Percentiles rank a stretch among this genome's conserved stretches.
Evolutionary conservation across 2,888 invertebrate species (phyloP).

Genomic region (Xylophagus ater): DNA sequence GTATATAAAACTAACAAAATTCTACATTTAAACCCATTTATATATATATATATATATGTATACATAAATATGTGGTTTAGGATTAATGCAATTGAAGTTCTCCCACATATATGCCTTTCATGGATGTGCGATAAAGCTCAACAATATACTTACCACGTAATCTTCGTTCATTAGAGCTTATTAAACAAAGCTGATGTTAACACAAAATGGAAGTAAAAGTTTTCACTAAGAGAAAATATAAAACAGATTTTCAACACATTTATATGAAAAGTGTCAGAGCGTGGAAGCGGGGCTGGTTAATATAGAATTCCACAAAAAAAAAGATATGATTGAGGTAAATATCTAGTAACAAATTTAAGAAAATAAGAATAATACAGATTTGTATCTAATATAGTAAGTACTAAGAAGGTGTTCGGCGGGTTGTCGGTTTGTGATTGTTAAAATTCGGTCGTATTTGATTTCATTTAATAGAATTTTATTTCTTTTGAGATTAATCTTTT

Average conservation of each 20-base stretch:
- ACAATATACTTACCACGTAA: conserved; percentile 17
- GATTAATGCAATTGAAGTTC: conserved; percentile 10
- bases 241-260: not conserved
- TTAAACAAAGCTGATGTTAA: conserved; percentile 17
- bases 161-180: conserved; percentile 17
- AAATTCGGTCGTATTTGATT: too few relatives aligned
- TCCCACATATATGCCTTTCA: not conserved
- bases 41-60: too few relatives aligned
- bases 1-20: conserved; percentile 5
- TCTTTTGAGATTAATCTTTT: too few relatives aligned
- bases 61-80: not conserved
- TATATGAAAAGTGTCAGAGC: not conserved
- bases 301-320: too few relatives aligned
- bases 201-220: conserved; percentile 12
- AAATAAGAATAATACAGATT: too few relatives aligned
- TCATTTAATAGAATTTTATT: too few relatives aligned
- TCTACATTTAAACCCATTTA: conserved; percentile 3
- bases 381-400: too few relatives aligned
- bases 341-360: too few relatives aligned
- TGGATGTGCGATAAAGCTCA: conserved; percentile 8
- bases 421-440: too few relatives aligned
- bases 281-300: too few relatives aligned
- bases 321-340: too few relatives aligned
- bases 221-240: conserved; percentile 3
- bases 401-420: too few relatives aligned